phyloP scores from a whole-genome alignment of 2,113 vertebrate genomes.

The Bubo blakistoni region DNA sequence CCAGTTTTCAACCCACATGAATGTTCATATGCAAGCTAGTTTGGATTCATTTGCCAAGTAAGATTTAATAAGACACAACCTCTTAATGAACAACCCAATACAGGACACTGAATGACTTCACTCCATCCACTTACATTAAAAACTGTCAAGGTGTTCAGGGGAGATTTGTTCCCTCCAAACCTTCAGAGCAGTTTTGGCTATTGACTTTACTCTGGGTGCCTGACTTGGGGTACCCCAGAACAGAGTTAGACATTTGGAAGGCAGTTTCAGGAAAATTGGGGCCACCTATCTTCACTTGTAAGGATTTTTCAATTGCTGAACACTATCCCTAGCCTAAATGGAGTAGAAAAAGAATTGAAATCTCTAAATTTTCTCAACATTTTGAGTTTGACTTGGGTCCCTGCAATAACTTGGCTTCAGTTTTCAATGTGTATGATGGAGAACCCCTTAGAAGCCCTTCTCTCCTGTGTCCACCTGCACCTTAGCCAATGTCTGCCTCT shows the following conservation, averaged over 20 bases:
- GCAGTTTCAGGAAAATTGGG: not conserved
- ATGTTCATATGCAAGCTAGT: conserved; percentile 8
- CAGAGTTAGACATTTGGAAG: not conserved
- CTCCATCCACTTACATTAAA: not conserved
- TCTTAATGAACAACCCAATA: not conserved
- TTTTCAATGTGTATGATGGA: not conserved
- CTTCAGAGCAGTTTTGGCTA: not conserved
- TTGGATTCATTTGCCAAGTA: conserved; percentile 13
- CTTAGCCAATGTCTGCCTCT: not conserved
- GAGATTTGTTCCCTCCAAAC: not conserved
- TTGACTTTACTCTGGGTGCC: not conserved
- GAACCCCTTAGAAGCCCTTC: not conserved
- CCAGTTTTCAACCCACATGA: conserved; percentile 55
- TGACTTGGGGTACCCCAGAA: not conserved
- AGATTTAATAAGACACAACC: conserved; percentile 3
- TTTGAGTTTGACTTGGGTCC: not conserved
- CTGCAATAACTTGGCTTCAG: not conserved
- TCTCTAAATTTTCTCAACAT: not conserved
- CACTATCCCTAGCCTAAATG: not conserved
- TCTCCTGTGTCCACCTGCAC: not conserved
- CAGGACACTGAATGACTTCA: not conserved
- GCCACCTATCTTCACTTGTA: not conserved
- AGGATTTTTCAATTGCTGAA: not conserved
- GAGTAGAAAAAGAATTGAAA: not conserved
- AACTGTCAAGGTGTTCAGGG: not conserved